phyloP scores from a whole-genome alignment of 2,888 invertebrate genomes.

The Conchocele bisecta region DNA sequence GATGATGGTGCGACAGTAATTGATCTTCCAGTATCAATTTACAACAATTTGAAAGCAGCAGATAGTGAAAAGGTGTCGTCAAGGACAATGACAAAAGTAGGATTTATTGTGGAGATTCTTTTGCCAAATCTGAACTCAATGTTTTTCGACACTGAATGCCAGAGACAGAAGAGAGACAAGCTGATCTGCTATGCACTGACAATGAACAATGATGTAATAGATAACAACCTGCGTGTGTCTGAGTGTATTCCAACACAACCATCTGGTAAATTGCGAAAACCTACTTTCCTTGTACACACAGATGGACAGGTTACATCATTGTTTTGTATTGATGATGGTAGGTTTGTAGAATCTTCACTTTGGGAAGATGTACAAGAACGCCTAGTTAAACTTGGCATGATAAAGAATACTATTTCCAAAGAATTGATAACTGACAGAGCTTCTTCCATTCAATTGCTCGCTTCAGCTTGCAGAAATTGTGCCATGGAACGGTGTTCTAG shows the following conservation, averaged over 20 bases:
- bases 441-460: background rate
- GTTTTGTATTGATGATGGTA: background rate
- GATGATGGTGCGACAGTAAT: constrained; percentile 1
- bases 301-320: background rate
- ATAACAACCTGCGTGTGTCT: background rate
- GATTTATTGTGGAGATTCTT: constrained; percentile 41
- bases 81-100: constrained; percentile 23
- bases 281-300: background rate
- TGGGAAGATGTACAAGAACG: background rate
- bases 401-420: background rate
- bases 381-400: background rate
- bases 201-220: background rate
- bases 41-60: background rate
- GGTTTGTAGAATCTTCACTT: background rate
- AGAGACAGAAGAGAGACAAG: background rate
- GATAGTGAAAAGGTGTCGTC: background rate
- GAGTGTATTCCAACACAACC: constrained; percentile 3
- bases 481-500: background rate
- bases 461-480: too few species aligned
- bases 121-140: constrained; percentile 37
- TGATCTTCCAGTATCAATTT: constrained; percentile 19
- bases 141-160: background rate
- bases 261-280: background rate
- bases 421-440: background rate
- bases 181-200: too few species aligned